Percentiles rank a stretch among this genome's conserved stretches.
Conservation (phyloP, 2,888 invertebrate genomes). For the Trachelus troglodyta region DNA sequence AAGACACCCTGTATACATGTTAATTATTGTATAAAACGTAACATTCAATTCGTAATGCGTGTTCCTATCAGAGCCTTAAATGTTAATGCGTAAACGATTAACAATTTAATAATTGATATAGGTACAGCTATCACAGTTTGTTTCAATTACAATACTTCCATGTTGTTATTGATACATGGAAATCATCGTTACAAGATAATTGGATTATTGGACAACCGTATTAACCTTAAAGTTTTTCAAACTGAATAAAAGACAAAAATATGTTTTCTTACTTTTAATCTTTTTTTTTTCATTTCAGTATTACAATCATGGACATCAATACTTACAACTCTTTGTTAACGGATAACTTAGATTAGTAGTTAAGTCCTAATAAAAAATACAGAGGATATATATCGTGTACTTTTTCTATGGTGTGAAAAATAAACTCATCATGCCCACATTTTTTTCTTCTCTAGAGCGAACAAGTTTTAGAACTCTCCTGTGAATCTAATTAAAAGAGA, state of each 20-base stretch:
- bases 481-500: neutral
- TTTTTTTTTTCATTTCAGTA: conserved; percentile 18
- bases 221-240: neutral
- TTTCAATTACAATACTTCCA: neutral
- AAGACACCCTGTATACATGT: conserved; percentile 1
- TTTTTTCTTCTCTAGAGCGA: neutral
- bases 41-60: conserved; percentile 18
- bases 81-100: conserved; percentile 29
- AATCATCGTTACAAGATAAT: neutral
- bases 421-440: neutral
- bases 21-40: conserved; percentile 1
- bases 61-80: conserved; percentile 36
- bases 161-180: neutral
- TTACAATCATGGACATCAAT: conserved; percentile 15
- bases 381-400: neutral
- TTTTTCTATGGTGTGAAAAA: neutral
- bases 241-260: neutral
- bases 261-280: conserved; percentile 20
- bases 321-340: conserved; percentile 7
- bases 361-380: conserved; percentile 29
- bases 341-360: conserved; percentile 7
- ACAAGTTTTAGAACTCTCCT: neutral
- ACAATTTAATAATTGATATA: conserved; percentile 22
- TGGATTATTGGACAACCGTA: neutral
- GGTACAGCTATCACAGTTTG: neutral